Base-by-base conservation (phyloP, 2,888 invertebrate genomes). In the Helobdella robusta region DNA sequence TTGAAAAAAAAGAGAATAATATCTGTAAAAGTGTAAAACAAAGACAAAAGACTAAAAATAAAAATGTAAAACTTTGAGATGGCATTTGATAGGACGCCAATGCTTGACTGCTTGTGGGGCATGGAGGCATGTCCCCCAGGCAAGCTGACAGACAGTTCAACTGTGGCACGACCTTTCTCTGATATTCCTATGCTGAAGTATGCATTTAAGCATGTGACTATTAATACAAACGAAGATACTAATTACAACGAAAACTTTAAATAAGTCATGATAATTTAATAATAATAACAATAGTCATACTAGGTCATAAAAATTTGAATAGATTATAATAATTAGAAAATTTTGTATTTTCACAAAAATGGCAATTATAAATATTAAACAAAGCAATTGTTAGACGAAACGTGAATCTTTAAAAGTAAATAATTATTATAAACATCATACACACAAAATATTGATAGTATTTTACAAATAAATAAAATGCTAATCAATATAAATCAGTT, bases 41-140 rank as follows among this genome's bases (percentile, higher is more conserved):
- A 11, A 11, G 8, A 52, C 18, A 23, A 25, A 18, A 52, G 11
- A 52, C 8, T 52, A 18, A 52, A 40, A 40, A 6, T 18, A 2
- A 54, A 30, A 34, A 40, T 35, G n/a, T n/a, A n/a, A 8, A 23
- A 68, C 67, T 62, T 65, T 5, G 52, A 15, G 25, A 67, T 44
- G 2, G 68, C 69, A 3, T 64, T 52, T 34, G 68, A 61, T 35
- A 69, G 35, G 28, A 68, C 79, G 2, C 80, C 79, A 67, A 83
- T 80, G 36, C 80, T 75, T 5, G 79, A 78, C 65, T 82, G 79
- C 20, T 71, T 69, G 1, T 76, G 76, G 4, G 83, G 82, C 73
- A 82, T 78, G 35, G 82, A 82, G 0, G 83, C 81, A 73, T 83
- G 83, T 2, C 82, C 80, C 25, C 80, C 78, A 15, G 70, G 71